A percentile compares a stretch with the other conserved stretches of the same genome.
These are phyloP conservation scores for Amphimallon solstitiale DNA, from an alignment of 2,888 invertebrate species.

Conservation along the genomic window DNA sequence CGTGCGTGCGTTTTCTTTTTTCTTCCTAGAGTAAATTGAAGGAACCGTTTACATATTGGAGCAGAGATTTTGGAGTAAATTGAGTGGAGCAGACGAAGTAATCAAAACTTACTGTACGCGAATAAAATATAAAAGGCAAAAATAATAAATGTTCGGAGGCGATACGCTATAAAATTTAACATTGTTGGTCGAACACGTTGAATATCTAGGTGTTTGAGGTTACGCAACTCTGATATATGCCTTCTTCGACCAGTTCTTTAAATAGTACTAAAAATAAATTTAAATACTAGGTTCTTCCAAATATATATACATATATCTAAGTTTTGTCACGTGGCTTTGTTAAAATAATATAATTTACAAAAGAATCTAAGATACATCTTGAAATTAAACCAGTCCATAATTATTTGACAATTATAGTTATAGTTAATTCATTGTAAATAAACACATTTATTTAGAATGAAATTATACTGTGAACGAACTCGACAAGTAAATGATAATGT, in stretches of 20 bases:
- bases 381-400: too few species aligned
- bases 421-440: too few species aligned
- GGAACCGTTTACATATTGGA: constrained; percentile 53
- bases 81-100: constrained; percentile 49
- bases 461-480: too few species aligned
- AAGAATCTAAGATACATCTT: too few species aligned
- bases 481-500: too few species aligned
- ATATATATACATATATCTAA: too few species aligned
- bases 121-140: constrained; percentile 5
- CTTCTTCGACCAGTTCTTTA: background rate
- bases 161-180: constrained; percentile 1
- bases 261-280: too few species aligned
- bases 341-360: too few species aligned
- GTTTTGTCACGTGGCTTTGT: too few species aligned
- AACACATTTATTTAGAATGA: too few species aligned
- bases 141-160: constrained; percentile 14
- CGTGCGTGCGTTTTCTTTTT: constrained; percentile 47
- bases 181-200: constrained; percentile 10
- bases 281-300: too few species aligned
- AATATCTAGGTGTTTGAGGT: background rate
- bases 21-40: constrained; percentile 46
- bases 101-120: constrained; percentile 38
- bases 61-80: constrained; percentile 52
- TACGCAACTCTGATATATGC: background rate
- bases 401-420: too few species aligned